These are phyloP conservation scores for Amblyteles armatorius DNA, from an alignment of 2,888 invertebrate species.

Conservation along the genomic window DNA sequence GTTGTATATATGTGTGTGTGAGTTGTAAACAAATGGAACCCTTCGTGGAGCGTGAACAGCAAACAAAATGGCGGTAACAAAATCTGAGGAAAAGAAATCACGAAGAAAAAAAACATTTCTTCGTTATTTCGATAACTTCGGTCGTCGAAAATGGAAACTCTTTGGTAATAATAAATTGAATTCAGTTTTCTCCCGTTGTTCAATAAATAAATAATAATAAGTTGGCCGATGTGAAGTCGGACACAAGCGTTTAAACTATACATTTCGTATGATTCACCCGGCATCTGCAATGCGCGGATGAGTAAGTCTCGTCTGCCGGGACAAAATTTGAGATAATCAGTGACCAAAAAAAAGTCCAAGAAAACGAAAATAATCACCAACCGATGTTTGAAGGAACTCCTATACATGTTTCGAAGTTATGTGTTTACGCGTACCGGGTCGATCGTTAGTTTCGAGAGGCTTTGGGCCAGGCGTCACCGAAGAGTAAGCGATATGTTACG, in stretches of 20 bases:
- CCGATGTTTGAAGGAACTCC: conserved; percentile 19
- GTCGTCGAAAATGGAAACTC: too few relatives aligned
- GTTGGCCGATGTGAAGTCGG: too few relatives aligned
- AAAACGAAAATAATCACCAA: background rate
- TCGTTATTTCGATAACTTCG: too few relatives aligned
- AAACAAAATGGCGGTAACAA: too few relatives aligned
- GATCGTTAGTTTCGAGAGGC: conserved; percentile 34
- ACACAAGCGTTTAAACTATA: background rate
- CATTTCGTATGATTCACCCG: background rate
- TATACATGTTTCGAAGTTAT: conserved; percentile 18
- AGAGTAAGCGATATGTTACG: conserved; percentile 38
- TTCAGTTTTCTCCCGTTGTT: too few relatives aligned
- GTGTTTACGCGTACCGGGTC: conserved; percentile 55
- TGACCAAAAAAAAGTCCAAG: background rate
- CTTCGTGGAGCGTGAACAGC: too few relatives aligned
- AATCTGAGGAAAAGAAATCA: too few relatives aligned
- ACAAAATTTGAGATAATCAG: conserved; percentile 19
- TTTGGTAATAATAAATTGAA: too few relatives aligned
- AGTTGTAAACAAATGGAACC: too few relatives aligned
- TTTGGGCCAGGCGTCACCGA: background rate
- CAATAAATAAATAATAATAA: too few relatives aligned
- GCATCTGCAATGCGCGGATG: background rate
- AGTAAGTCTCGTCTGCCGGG: background rate
- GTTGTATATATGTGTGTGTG: too few relatives aligned
- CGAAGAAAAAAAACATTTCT: too few relatives aligned